These are phyloP conservation scores for Pogona vitticeps DNA, from an alignment of 2,113 vertebrate species.

Conservation along the genomic window DNA sequence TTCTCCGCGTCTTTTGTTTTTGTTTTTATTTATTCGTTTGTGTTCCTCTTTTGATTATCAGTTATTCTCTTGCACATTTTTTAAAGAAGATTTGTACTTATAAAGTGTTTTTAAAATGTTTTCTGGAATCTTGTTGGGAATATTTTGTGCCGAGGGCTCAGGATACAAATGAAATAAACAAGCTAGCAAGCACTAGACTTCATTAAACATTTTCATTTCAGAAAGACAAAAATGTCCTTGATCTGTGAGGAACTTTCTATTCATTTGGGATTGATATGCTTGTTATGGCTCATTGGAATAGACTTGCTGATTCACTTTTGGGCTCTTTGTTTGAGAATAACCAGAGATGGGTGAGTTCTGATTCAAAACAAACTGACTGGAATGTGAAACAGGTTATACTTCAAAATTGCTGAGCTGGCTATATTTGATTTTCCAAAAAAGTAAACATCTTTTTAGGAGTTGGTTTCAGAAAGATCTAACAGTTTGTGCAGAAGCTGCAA, in stretches of 20 bases:
- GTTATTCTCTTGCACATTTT: no score
- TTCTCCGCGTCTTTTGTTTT: no score
- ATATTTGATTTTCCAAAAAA: background rate
- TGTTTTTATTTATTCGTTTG: no score
- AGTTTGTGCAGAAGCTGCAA: background rate
- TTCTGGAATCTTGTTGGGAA: no score
- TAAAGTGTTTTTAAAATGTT: no score
- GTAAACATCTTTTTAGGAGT: background rate
- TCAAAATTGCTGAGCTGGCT: background rate
- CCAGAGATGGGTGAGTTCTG: background rate
- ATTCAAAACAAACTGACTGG: background rate
- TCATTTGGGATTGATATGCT: background rate
- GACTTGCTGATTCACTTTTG: background rate
- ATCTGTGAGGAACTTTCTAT: background rate
- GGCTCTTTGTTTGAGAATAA: background rate
- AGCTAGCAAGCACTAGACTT: background rate
- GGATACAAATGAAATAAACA: background rate
- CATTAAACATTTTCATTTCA: background rate
- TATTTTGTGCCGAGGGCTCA: background rate
- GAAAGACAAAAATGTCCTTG: background rate
- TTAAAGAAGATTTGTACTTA: no score
- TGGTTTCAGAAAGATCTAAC: background rate
- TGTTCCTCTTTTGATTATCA: no score
- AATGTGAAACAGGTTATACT: background rate
- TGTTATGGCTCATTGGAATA: background rate